Conservation (phyloP, 1,140 invertebrate species). For the Parasteatoda tepidariorum region DNA sequence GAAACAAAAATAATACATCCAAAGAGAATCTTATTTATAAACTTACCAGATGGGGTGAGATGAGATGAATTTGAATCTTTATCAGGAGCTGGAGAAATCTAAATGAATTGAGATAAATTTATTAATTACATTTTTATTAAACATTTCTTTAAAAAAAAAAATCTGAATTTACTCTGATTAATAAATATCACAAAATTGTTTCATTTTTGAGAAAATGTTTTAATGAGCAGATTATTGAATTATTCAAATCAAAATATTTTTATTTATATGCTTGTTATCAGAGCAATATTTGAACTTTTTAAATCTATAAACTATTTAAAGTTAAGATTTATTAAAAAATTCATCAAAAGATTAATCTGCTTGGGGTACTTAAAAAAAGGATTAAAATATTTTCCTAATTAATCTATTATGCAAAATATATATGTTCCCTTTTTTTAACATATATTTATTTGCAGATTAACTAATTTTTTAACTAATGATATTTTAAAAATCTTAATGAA, state of each 20-base stretch:
- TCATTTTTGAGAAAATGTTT: background rate
- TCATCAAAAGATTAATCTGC: too few relatives aligned
- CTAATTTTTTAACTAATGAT: too few relatives aligned
- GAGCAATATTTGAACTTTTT: too few relatives aligned
- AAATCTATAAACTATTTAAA: too few relatives aligned
- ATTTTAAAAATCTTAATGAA: too few relatives aligned
- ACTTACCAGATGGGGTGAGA: conserved; percentile 40
- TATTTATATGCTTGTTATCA: background rate
- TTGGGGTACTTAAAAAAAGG: too few relatives aligned
- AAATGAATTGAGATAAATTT: background rate
- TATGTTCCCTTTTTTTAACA: too few relatives aligned
- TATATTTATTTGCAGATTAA: too few relatives aligned
- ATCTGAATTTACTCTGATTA: too few relatives aligned
- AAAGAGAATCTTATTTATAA: background rate
- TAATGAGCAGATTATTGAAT: background rate
- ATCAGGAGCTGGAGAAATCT: background rate
- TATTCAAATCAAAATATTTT: background rate
- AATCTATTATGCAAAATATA: too few relatives aligned
- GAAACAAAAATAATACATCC: background rate
- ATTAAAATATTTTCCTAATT: too few relatives aligned
- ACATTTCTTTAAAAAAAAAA: background rate
- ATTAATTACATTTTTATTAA: background rate
- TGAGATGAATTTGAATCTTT: conserved; percentile 24
- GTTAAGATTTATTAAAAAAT: too few relatives aligned
- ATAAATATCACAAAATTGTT: background rate